phyloP scores from a whole-genome alignment of 1,140 invertebrate species.

The Zaprionus inermis region DNA sequence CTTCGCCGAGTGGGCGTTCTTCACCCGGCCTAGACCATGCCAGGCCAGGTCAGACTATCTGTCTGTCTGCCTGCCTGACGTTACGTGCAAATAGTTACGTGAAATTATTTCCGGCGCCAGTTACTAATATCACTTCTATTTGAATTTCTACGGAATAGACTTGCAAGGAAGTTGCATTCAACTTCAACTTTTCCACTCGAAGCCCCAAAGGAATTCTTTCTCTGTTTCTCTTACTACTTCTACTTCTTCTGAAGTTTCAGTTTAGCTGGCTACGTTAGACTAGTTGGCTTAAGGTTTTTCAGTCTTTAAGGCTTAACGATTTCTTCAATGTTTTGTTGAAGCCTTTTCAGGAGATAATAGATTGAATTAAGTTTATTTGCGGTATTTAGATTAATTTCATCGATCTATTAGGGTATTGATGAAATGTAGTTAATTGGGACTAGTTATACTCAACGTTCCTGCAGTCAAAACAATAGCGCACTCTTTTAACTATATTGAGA shows the following conservation, averaged over 20 bases:
- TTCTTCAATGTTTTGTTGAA: background rate
- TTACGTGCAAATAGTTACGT: slow-evolving; percentile 78
- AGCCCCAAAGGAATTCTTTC: slow-evolving; percentile 42
- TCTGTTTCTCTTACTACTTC: background rate
- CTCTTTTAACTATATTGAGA: no score
- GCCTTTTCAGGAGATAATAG: background rate
- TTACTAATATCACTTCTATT: slow-evolving; percentile 72
- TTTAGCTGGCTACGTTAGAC: background rate
- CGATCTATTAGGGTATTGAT: no score
- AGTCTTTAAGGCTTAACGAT: background rate
- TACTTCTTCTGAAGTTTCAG: background rate
- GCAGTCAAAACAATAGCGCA: no score
- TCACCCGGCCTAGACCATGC: slow-evolving; percentile 20
- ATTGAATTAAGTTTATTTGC: no score
- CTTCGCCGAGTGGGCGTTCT: slow-evolving; percentile 45
- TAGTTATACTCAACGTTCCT: no score
- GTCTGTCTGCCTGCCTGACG: slow-evolving; percentile 24
- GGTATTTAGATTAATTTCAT: no score
- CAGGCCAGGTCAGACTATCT: background rate
- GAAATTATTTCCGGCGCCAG: slow-evolving; percentile 77
- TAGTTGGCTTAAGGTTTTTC: background rate
- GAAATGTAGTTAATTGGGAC: no score
- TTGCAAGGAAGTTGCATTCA: slow-evolving; percentile 69
- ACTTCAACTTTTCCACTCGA: slow-evolving; percentile 52
- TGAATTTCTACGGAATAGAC: slow-evolving; percentile 51